Evolutionary conservation across 2,888 invertebrate species (phyloP).

Genomic region (Megalurothrips usitatus): DNA sequence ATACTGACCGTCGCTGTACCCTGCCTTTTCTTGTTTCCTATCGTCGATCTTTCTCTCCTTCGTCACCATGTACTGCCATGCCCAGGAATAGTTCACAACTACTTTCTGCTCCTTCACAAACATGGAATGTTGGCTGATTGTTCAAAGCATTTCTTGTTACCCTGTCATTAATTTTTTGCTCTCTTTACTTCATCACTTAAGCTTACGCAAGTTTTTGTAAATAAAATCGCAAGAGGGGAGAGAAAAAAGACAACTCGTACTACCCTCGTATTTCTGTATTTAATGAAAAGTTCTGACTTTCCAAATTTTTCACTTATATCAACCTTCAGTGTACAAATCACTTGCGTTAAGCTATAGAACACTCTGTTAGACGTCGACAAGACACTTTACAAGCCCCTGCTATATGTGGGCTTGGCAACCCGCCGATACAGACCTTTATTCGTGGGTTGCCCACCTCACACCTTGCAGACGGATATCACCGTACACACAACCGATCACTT

Average conservation of each 20-base stretch:
- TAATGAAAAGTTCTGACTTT: too few relatives aligned
- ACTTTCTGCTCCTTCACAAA: neutral
- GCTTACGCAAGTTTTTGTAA: neutral
- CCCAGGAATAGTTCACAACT: neutral
- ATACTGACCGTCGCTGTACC: neutral
- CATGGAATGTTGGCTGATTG: neutral
- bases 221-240: too few relatives aligned
- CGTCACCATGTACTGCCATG: neutral
- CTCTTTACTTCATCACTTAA: neutral
- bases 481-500: conserved; percentile 30
- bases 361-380: too few relatives aligned
- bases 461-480: neutral
- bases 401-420: neutral
- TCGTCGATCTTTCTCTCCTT: neutral
- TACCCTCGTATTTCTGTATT: too few relatives aligned
- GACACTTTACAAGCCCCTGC: neutral
- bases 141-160: neutral
- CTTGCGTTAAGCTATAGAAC: neutral
- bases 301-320: neutral
- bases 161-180: neutral
- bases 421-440: neutral
- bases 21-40: neutral
- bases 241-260: too few relatives aligned
- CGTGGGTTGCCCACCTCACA: neutral
- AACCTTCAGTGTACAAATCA: neutral